These are phyloP conservation scores for Petrocephalus sullivani DNA, from an alignment of 2,797 vertebrate species.

Conservation along the genomic window DNA sequence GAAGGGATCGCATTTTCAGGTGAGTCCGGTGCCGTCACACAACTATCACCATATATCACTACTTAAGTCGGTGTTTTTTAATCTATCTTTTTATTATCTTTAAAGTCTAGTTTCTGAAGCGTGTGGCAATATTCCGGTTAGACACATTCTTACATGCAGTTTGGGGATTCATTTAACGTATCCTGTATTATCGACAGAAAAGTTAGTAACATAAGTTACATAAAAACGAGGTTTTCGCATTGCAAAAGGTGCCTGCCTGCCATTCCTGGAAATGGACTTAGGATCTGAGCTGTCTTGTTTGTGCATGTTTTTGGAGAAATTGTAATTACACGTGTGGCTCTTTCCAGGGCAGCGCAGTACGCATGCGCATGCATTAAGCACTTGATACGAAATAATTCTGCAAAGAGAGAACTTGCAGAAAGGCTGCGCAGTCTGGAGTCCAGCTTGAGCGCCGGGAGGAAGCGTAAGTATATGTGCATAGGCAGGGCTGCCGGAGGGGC, in stretches of 20 bases:
- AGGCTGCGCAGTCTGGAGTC: constrained; percentile 80
- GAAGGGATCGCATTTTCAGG: constrained; percentile 84
- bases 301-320: neutral
- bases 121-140: neutral
- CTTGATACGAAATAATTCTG: constrained; percentile 68
- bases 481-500: neutral
- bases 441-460: constrained; percentile 84
- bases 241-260: neutral
- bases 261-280: neutral
- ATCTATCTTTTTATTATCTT: neutral
- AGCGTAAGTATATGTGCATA: constrained; percentile 72
- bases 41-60: neutral
- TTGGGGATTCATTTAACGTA: neutral
- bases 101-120: neutral
- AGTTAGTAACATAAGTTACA: neutral
- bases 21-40: constrained; percentile 43
- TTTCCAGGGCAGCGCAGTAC: constrained; percentile 84
- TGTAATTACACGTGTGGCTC: constrained; percentile 14
- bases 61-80: neutral
- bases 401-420: constrained; percentile 63
- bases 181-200: neutral
- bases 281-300: neutral
- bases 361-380: constrained; percentile 79
- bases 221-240: neutral
- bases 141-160: neutral